Conservation (phyloP, 1,140 invertebrate genomes). For the Pogonognathellus flavescens region DNA sequence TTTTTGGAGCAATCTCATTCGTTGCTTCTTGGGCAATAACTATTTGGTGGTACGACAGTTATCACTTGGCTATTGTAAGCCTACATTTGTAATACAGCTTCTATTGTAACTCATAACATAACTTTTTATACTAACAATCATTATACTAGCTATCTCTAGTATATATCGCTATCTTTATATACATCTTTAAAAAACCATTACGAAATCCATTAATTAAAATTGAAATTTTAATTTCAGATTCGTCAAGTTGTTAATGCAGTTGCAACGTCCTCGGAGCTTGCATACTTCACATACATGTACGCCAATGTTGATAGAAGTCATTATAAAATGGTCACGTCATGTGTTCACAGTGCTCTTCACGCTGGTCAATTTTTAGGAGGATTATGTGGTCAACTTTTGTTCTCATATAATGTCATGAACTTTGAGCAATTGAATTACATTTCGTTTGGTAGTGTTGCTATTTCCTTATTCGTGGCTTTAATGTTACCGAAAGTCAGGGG, state of each 20-base stretch:
- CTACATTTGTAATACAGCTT: too few species aligned
- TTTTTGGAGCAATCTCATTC: conserved; percentile 80
- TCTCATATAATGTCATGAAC: conserved; percentile 69
- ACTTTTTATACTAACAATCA: too few species aligned
- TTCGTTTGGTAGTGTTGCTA: conserved; percentile 68
- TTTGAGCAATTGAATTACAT: conserved; percentile 70
- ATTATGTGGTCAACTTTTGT: conserved; percentile 77
- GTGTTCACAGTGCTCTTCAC: conserved; percentile 79
- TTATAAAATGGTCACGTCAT: conserved; percentile 84
- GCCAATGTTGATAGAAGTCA: conserved; percentile 84
- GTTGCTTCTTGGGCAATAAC: conserved; percentile 81
- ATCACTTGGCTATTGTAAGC: background rate
- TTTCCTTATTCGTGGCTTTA: conserved; percentile 67
- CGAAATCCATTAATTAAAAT: too few species aligned
- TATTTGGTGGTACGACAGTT: conserved; percentile 75
- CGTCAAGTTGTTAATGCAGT: conserved; percentile 73
- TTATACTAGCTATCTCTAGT: too few species aligned
- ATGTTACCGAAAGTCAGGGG: background rate
- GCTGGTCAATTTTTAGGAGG: conserved; percentile 81
- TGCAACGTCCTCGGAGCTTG: conserved; percentile 88
- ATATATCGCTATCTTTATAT: too few species aligned
- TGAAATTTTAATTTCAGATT: conserved; percentile 43
- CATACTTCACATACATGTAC: conserved; percentile 93
- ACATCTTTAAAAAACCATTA: too few species aligned
- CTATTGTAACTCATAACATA: too few species aligned